Evolutionary conservation across 1,140 invertebrate species (phyloP).

Genomic region (Sycobia sp.): DNA sequence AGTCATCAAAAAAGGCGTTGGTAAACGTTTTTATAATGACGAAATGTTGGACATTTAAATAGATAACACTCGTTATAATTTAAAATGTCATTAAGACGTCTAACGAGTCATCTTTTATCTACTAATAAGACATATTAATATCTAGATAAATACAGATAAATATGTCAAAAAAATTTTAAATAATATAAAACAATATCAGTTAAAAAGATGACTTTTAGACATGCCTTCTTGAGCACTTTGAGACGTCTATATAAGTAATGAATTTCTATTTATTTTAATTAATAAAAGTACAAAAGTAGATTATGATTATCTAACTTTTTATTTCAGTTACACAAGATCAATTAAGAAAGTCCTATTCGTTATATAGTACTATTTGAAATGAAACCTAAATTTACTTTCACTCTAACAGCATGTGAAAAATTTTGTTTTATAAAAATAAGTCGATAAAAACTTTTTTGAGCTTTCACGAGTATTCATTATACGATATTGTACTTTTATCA

Average conservation of each 20-base stretch:
- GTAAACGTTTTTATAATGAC: slow-evolving; percentile 30
- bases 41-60: slow-evolving; percentile 24
- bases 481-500: slow-evolving; percentile 3
- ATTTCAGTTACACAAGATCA: slow-evolving; percentile 25
- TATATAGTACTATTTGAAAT: slow-evolving; percentile 21
- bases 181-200: slow-evolving; percentile 8
- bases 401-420: not conserved
- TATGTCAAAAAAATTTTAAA: slow-evolving; percentile 24
- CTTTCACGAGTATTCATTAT: slow-evolving; percentile 24
- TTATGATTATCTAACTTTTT: slow-evolving; percentile 29
- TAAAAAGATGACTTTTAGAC: slow-evolving; percentile 33
- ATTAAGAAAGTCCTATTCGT: slow-evolving; percentile 28
- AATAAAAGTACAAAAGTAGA: slow-evolving; percentile 38
- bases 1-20: slow-evolving; percentile 20
- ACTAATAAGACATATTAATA: slow-evolving; percentile 17
- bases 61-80: slow-evolving; percentile 23
- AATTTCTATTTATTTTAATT: slow-evolving; percentile 38
- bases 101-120: slow-evolving; percentile 33
- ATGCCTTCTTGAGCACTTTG: slow-evolving; percentile 31
- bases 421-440: slow-evolving; percentile 20
- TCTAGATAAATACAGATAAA: slow-evolving; percentile 5
- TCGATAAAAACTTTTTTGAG: slow-evolving; percentile 7
- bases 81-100: slow-evolving; percentile 25
- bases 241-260: slow-evolving; percentile 31
- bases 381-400: slow-evolving; percentile 21